phyloP scores from a whole-genome alignment of 2,113 vertebrate genomes.

The Calypte anna region DNA sequence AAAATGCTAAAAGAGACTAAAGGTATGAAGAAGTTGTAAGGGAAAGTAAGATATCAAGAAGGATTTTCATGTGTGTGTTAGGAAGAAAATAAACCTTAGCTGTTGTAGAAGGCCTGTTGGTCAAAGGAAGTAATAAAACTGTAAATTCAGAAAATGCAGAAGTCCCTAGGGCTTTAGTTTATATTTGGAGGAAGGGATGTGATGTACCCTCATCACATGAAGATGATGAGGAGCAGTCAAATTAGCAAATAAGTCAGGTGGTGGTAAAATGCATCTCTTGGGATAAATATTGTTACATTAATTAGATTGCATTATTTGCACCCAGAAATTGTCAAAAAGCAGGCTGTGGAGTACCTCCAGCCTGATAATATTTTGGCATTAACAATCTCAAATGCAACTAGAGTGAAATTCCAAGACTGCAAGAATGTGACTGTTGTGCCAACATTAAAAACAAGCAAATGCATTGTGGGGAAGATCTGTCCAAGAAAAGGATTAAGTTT shows the following conservation, averaged over 20 bases:
- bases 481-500: not conserved
- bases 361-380: not conserved
- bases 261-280: not conserved
- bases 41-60: not conserved
- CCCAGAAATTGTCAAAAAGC: not conserved
- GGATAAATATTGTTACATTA: not conserved
- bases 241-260: constrained; percentile 23
- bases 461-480: not conserved
- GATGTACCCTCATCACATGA: constrained; percentile 21
- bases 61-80: not conserved
- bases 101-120: not conserved
- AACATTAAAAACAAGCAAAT: not conserved
- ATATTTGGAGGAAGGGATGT: constrained; percentile 10
- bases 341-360: not conserved
- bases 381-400: not conserved
- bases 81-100: not conserved
- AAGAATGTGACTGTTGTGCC: not conserved
- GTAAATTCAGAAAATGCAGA: constrained; percentile 33
- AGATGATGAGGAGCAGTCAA: constrained; percentile 6
- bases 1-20: not conserved
- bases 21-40: not conserved
- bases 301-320: not conserved
- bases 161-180: not conserved
- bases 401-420: not conserved
- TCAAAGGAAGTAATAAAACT: not conserved